Evolutionary conservation across 2,888 invertebrate species (phyloP).

Genomic region (Heliconius cydno): DNA sequence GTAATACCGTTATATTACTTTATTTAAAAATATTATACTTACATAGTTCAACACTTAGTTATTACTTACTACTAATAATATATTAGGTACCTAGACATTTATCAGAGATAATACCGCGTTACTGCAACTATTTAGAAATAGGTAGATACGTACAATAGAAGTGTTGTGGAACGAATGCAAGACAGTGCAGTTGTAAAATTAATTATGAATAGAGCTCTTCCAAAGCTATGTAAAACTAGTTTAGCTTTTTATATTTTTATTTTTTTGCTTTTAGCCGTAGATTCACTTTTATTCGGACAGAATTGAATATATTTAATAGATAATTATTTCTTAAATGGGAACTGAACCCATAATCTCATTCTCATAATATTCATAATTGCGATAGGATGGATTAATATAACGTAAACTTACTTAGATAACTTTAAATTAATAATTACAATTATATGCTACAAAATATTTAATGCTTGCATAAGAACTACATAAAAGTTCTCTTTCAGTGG

Average conservation of each 20-base stretch:
- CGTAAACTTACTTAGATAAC: no score
- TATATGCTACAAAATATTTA: no score
- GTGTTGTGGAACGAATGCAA: conserved; percentile 8
- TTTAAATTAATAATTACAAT: no score
- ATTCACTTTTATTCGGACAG: no score
- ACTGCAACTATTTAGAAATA: not conserved
- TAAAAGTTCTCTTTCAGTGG: no score
- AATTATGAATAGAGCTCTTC: not conserved
- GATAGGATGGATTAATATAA: no score
- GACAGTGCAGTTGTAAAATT: conserved; percentile 8
- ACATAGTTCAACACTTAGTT: not conserved
- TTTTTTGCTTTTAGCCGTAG: no score
- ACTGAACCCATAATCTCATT: no score
- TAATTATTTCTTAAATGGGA: not conserved
- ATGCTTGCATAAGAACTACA: no score
- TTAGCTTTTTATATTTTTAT: not conserved
- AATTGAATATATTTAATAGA: not conserved
- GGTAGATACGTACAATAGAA: not conserved
- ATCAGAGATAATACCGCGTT: not conserved
- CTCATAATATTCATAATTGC: no score
- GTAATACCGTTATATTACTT: not conserved
- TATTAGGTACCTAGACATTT: not conserved
- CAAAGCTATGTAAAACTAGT: not conserved
- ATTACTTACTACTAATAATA: not conserved
- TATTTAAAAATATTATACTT: not conserved